Base-by-base conservation (phyloP, 1,140 invertebrate genomes). In the Eriosoma lanigerum region DNA sequence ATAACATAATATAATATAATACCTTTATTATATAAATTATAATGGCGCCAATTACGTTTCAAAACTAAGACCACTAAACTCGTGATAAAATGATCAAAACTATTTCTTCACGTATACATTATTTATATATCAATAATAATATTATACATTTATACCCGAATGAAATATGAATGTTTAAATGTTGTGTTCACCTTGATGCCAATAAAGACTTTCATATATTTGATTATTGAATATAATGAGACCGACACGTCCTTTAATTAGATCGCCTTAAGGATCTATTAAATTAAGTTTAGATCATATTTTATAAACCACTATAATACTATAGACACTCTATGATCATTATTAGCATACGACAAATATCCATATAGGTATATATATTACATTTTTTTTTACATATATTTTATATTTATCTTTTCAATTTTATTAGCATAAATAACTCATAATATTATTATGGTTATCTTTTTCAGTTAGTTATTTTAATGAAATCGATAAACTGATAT, bases 21-120 rank as follows among this genome's bases (percentile, higher is more conserved):
- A n/a, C n/a, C n/a, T 48, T 12, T 13, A 13, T 68, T 19, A 46
- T 64, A 64, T 68, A 17, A 24, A 50, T 44, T 3, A 19, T 21
- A 54, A 73, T 13, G 70, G 26, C 50, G 70, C 50, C 70, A 54
- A 73, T 32, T 68, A 54, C 3, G 26, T 73, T 54, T 73, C 26
- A 50, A 73, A 73, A 73, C 50, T 24, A 68, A n/a, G 66, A 68
- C 38, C 66, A 17, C 13, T 46, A 38, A n/a, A 64, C 38, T 44
- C 32, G 32, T 38, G 32, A 38, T 38, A 38, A 38, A 8, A 38
- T 38, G 8, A 64, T 38, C 32, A 4, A 1, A 13, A 8, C 32
- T 64, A 29, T 64, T 64, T 13, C 26, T 44, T 13, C 19, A 1
- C 19, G 32, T 48, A 38, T 13, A 64, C 19, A 64, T 64, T 38